A percentile compares a stretch with the other conserved stretches of the same genome.
phyloP scores from a whole-genome alignment of 1,140 invertebrate genomes.

The Lysiphlebus fabarum region DNA sequence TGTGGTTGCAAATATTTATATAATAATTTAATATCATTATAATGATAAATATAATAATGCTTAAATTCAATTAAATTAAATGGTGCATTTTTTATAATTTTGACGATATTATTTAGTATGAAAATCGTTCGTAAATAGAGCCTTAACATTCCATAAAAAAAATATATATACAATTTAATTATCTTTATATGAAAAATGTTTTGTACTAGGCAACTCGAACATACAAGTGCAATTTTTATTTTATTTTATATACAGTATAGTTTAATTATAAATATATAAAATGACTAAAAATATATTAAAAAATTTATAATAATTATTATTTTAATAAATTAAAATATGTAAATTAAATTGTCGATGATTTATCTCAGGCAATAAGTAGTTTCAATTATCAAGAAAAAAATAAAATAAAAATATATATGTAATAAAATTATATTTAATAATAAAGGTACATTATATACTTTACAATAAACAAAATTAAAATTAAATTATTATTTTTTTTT shows the following conservation, averaged over 20 bases:
- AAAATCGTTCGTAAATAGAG: no score
- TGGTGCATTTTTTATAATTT: constrained; percentile 1
- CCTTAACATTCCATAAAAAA: constrained; percentile 6
- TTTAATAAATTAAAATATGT: no score
- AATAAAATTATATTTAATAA: constrained; percentile 6
- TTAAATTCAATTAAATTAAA: background rate
- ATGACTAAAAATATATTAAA: background rate
- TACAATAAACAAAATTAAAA: constrained; percentile 11
- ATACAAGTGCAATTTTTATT: constrained; percentile 14
- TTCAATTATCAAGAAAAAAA: no score
- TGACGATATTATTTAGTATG: background rate
- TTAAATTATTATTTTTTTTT: background rate
- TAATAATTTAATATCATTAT: no score
- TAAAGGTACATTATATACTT: constrained; percentile 26
- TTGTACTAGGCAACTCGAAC: constrained; percentile 14
- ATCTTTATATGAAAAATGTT: background rate
- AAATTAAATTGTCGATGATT: background rate
- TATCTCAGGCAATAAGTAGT: no score
- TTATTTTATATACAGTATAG: no score
- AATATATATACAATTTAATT: background rate
- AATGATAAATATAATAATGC: background rate
- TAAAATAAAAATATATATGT: constrained; percentile 12
- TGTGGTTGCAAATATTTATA: constrained; percentile 2
- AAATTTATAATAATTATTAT: background rate
- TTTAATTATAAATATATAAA: background rate